phyloP scores from a whole-genome alignment of 2,797 vertebrate species.

The Chrysolophus pictus region DNA sequence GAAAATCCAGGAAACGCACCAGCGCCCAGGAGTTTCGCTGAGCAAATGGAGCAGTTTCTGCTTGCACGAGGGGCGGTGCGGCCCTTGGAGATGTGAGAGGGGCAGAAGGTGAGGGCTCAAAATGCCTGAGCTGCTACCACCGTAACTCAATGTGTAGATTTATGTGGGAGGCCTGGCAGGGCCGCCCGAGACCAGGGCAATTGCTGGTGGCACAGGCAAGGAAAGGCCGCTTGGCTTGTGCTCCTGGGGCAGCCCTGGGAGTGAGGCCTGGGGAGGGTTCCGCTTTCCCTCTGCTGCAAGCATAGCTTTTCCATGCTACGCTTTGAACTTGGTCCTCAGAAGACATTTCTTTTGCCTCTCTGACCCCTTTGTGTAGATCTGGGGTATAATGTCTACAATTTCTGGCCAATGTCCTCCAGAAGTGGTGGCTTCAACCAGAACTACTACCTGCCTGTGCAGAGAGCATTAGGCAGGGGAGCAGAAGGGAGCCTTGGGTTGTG shows the following conservation, averaged over 20 bases:
- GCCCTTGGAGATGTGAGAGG: rapidly evolving
- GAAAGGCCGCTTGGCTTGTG: rapidly evolving
- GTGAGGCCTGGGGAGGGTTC: neutral
- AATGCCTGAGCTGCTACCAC: neutral
- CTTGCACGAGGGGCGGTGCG: rapidly evolving
- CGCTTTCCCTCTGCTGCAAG: neutral
- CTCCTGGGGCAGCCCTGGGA: neutral
- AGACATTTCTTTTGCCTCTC: neutral
- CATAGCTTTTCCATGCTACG: neutral
- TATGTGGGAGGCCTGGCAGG: neutral
- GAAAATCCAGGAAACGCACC: neutral
- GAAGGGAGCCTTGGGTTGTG: neutral
- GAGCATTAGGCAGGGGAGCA: neutral
- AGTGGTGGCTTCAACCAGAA: neutral
- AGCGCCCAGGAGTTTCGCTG: rapidly evolving
- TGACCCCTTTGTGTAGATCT: neutral
- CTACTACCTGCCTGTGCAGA: neutral
- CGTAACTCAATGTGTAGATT: rapidly evolving
- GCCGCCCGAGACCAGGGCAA: neutral
- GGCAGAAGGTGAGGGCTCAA: neutral
- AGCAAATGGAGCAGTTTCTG: neutral
- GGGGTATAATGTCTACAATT: rapidly evolving
- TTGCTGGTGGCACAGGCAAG: rapidly evolving
- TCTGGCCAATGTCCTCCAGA: rapidly evolving
- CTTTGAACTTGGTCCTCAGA: neutral